phyloP scores from a whole-genome alignment of 2,113 vertebrate species.

The Mobula birostris region DNA sequence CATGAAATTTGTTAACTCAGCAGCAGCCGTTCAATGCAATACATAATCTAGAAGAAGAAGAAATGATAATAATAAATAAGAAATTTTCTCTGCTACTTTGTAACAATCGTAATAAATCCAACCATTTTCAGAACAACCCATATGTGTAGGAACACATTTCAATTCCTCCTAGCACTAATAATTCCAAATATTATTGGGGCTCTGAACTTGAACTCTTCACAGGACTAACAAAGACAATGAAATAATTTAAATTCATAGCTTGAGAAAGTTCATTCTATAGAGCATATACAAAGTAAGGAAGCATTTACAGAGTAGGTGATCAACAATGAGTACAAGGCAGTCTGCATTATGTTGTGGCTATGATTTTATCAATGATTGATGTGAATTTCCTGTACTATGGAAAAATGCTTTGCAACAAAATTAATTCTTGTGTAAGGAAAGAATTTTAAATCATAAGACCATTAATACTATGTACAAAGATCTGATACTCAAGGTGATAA shows the following conservation, averaged over 20 bases:
- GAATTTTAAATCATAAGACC: not conserved
- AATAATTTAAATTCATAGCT: not conserved
- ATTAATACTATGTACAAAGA: not conserved
- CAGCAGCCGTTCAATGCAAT: too few relatives aligned
- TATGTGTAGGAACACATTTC: not conserved
- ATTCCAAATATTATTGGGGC: not conserved
- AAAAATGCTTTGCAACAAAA: not conserved
- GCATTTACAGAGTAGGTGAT: not conserved
- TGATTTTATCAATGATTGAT: not conserved
- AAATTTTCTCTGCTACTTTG: not conserved
- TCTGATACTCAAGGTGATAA: not conserved
- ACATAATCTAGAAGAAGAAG: too few relatives aligned
- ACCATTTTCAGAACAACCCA: not conserved
- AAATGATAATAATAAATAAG: too few relatives aligned
- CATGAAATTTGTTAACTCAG: too few relatives aligned
- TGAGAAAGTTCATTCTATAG: not conserved
- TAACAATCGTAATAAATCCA: not conserved
- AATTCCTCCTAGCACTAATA: not conserved
- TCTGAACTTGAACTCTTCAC: not conserved
- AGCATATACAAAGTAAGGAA: not conserved
- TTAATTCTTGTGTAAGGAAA: not conserved
- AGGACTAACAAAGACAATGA: not conserved
- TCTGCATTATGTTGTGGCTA: not conserved
- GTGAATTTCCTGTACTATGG: not conserved
- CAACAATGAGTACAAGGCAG: not conserved